Percentiles rank a stretch among this genome's conserved stretches.
phyloP scores from a whole-genome alignment of 1,140 invertebrate species.

The Leptinotarsa defecta region DNA sequence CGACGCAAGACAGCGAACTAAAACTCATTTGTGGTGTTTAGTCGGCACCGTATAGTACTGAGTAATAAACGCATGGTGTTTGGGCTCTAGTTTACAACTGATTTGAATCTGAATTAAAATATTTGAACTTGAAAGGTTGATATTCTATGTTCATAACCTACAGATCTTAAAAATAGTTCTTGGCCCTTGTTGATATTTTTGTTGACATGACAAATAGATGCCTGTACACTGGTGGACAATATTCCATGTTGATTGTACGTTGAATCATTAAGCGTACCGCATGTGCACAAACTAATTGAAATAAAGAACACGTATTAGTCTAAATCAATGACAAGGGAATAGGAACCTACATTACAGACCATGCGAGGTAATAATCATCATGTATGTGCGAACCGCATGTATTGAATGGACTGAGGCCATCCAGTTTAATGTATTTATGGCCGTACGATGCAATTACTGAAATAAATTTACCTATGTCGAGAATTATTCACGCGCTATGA shows the following conservation, averaged over 20 bases:
- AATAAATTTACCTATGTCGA: conserved; percentile 19
- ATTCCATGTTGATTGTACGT: background rate
- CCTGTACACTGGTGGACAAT: background rate
- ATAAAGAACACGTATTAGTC: conserved; percentile 22
- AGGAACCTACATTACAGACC: conserved; percentile 5
- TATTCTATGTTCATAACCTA: too few species aligned
- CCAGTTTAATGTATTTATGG: conserved; percentile 23
- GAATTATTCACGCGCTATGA: conserved; percentile 5
- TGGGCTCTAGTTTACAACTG: too few species aligned
- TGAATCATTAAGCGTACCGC: background rate
- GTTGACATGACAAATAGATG: too few species aligned
- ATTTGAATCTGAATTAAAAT: too few species aligned
- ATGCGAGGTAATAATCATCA: conserved; percentile 13
- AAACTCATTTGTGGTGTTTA: too few species aligned
- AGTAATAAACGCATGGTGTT: too few species aligned
- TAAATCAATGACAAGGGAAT: conserved; percentile 10
- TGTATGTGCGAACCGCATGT: conserved; percentile 11
- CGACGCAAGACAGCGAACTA: too few species aligned
- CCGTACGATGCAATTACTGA: conserved; percentile 13
- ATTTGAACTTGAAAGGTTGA: too few species aligned
- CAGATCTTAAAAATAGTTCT: too few species aligned
- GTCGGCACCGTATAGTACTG: too few species aligned
- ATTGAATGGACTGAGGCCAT: background rate
- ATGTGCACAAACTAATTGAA: conserved; percentile 14
- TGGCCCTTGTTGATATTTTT: too few species aligned